phyloP scores from a whole-genome alignment of 2,797 vertebrate species.

The Scleropages formosus region DNA sequence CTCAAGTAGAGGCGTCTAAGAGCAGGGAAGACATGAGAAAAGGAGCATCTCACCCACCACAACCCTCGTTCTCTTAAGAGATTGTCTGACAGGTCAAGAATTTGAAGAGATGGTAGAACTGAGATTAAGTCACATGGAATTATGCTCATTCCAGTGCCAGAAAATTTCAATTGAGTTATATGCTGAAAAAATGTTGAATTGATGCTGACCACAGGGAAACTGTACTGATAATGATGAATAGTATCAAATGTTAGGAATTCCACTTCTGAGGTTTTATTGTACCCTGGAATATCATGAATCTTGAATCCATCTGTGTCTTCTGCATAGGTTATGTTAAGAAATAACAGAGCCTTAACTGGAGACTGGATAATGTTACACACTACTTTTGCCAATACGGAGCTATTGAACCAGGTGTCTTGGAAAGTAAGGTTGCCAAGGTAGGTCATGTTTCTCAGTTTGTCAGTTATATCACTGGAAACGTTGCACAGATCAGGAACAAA shows the following conservation, averaged over 20 bases:
- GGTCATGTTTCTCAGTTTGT: not conserved
- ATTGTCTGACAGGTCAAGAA: slow-evolving; percentile 31
- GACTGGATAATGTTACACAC: slow-evolving; percentile 18
- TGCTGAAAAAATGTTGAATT: slow-evolving; percentile 17
- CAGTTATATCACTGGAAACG: not conserved
- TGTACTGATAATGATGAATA: slow-evolving; percentile 27
- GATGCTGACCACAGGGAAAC: slow-evolving; percentile 25
- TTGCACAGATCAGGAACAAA: slow-evolving; percentile 29
- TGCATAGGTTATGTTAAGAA: slow-evolving; percentile 28
- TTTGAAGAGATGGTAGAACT: slow-evolving; percentile 15
- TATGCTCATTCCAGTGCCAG: slow-evolving; percentile 33
- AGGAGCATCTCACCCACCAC: slow-evolving; percentile 28
- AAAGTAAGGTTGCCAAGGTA: slow-evolving; percentile 21
- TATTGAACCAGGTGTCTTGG: slow-evolving; percentile 31
- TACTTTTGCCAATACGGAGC: slow-evolving; percentile 24
- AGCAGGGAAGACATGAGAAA: slow-evolving; percentile 19
- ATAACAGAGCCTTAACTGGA: slow-evolving; percentile 11
- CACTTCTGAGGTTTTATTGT: slow-evolving; percentile 10
- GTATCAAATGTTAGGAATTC: slow-evolving; percentile 19
- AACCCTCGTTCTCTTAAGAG: slow-evolving; percentile 21
- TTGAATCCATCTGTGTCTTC: slow-evolving; percentile 26
- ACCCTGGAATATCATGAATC: slow-evolving; percentile 22
- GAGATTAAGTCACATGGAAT: slow-evolving; percentile 27
- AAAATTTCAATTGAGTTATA: slow-evolving; percentile 27
- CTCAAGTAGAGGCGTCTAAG: slow-evolving; percentile 24